Evolutionary conservation across 2,113 vertebrate genomes (phyloP).

Genomic region (Candoia aspera): DNA sequence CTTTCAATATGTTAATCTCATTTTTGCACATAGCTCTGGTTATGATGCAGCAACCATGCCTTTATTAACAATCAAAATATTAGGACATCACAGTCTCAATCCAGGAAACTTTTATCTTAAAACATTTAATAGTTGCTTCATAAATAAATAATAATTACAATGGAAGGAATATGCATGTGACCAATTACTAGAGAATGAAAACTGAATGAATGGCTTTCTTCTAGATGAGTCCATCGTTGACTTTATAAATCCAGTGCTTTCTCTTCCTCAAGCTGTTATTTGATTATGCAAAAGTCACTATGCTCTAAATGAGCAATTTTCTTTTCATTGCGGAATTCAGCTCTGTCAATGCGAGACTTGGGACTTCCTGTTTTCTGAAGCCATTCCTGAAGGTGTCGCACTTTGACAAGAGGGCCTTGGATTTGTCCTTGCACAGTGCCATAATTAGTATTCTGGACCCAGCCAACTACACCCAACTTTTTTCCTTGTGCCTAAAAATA

Average conservation of each 20-base stretch:
- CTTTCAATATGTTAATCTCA: rapidly evolving
- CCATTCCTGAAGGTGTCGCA: slow-evolving; percentile 89
- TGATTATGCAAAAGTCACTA: slow-evolving; percentile 82
- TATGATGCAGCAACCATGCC: rapidly evolving
- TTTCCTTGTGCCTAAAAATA: slow-evolving; percentile 82
- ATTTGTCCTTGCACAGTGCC: slow-evolving; percentile 89
- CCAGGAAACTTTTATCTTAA: not conserved
- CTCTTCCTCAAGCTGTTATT: slow-evolving; percentile 47
- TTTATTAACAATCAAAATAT: not conserved
- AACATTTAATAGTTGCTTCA: not conserved
- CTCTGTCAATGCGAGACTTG: slow-evolving; percentile 82
- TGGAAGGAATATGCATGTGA: not conserved
- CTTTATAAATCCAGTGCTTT: not conserved
- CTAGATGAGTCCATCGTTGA: rapidly evolving
- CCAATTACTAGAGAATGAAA: rapidly evolving
- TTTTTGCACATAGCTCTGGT: rapidly evolving
- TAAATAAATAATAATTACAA: not conserved
- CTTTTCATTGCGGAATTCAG: slow-evolving; percentile 87
- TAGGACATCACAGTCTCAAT: not conserved
- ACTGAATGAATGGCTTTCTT: rapidly evolving
- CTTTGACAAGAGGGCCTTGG: slow-evolving; percentile 78
- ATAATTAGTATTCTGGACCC: slow-evolving; percentile 86
- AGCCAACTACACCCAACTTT: slow-evolving; percentile 89
- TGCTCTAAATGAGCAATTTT: slow-evolving; percentile 76
- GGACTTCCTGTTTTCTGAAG: slow-evolving; percentile 87